Conservation (phyloP, 2,797 vertebrate genomes). For the Cyprinella venusta region DNA sequence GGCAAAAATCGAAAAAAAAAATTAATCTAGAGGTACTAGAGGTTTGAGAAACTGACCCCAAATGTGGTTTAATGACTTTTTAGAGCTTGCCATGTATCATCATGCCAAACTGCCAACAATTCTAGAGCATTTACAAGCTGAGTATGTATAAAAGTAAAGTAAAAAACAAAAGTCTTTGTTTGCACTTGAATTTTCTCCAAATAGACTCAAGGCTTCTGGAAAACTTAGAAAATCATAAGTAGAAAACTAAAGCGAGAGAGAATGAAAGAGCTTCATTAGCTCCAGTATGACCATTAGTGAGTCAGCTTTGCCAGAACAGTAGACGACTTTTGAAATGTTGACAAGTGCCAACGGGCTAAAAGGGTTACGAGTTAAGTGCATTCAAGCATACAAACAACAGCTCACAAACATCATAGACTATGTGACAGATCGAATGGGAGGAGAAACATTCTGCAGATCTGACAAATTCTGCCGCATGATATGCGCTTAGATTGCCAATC, state of each 20-base stretch:
- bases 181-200: neutral
- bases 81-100: neutral
- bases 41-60: neutral
- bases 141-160: neutral
- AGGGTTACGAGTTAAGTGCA: constrained; percentile 74
- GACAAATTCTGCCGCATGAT: neutral
- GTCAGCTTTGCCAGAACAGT: constrained; percentile 22
- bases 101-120: neutral
- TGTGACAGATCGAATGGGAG: neutral
- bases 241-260: constrained; percentile 10
- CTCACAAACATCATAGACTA: constrained; percentile 25
- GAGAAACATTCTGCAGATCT: neutral
- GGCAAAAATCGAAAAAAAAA: neutral
- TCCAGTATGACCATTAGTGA: constrained; percentile 11
- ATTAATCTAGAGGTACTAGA: neutral
- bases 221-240: neutral
- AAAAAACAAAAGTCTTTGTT: too few species aligned
- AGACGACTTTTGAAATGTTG: constrained; percentile 37
- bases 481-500: neutral
- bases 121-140: neutral
- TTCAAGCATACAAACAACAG: constrained; percentile 51
- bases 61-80: neutral
- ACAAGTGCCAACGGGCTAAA: constrained; percentile 68
- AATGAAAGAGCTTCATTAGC: constrained; percentile 28
- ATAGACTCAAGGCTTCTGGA: neutral